Evolutionary conservation across 2,113 vertebrate species (phyloP), one percentile per base, ranked within the genome.

Genomic region (Hemiscyllium ocellatum): DNA sequence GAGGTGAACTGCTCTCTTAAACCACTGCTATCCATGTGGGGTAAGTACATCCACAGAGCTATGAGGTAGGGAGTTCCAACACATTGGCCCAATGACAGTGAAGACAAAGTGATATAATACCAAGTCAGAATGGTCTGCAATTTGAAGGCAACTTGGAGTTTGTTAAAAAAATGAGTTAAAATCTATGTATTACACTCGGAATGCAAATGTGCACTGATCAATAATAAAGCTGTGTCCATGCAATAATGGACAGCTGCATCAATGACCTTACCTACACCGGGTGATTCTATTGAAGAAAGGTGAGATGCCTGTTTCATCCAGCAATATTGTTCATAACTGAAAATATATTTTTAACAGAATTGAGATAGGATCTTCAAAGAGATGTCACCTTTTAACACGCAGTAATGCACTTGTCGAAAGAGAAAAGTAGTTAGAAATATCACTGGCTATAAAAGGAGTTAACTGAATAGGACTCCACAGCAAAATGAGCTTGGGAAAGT

Each of bases 251-350:
- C 33, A 66, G 29, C 37, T 65, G 61, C 89, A 66, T 33, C 56
- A 93, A 37, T 37, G 6, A 10, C 2, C 61, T n/a, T n/a, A 65
- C 66, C 29, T 68, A 61, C 89, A 33, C 15, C 42, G 56, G 17
- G n/a, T 20, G 6, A 65, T 6, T 19, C 20, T 61, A 93, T 52
- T n/a, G n/a, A 93, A 66, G 89, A 68, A 42, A n/a, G n/a, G 61
- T 68, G 61, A 93, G 7, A 15, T 37, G 17, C 22, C 6, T 2
- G 2, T 33, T 93, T 93, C 10, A 65, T 10, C 8, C 33, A 37
- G 89, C 61, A 68, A 65, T n/a, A 93, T 93, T 93, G 33, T 17
- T 61, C 61, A 66, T n/a, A 93, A 33, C 89, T 93, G 89, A 93
- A 17, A 93, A 66, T 2, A 66, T 68, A 68, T 22, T 68, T 91